phyloP scores from a whole-genome alignment of 1,140 invertebrate genomes.

The Megalopta genalis region DNA sequence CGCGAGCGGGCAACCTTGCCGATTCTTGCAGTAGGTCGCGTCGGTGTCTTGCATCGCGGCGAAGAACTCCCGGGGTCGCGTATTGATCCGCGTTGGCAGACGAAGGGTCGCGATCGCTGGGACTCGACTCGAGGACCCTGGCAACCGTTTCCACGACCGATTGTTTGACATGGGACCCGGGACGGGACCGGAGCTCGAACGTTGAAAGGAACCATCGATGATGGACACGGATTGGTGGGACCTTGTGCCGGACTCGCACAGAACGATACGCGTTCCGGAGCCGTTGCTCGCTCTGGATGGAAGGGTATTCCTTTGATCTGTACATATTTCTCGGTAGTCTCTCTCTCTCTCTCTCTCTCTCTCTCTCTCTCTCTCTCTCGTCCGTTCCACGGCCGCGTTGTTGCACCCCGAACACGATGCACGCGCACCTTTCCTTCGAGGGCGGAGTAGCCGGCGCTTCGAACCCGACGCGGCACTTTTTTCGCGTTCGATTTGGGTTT shows the following conservation, averaged over 20 bases:
- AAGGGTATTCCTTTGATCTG: constrained; percentile 76
- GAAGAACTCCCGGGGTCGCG: constrained; percentile 53
- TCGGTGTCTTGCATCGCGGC: constrained; percentile 43
- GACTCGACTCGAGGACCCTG: constrained; percentile 62
- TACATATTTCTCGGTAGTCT: neutral
- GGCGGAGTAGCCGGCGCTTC: too few species aligned
- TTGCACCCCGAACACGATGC: neutral
- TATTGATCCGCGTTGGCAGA: constrained; percentile 66
- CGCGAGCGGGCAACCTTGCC: neutral
- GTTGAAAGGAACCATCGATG: constrained; percentile 52
- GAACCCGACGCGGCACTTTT: too few species aligned
- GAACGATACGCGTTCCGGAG: constrained; percentile 80
- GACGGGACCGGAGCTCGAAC: constrained; percentile 25
- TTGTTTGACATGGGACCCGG: constrained; percentile 62
- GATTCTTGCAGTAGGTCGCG: constrained; percentile 49
- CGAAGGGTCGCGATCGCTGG: constrained; percentile 56
- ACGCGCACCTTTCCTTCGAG: neutral
- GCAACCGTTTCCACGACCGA: constrained; percentile 72
- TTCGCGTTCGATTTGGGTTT: too few species aligned
- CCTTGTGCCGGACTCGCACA: constrained; percentile 79
- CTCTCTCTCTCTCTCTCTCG: too few species aligned
- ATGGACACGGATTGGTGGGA: constrained; percentile 84
- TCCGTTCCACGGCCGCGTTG: too few species aligned
- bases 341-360: neutral
- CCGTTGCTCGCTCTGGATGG: constrained; percentile 82